Percentiles rank a stretch among this genome's conserved stretches.
Conservation (phyloP, 2,888 invertebrate species). For the Pycnomerus fuliginosus region DNA sequence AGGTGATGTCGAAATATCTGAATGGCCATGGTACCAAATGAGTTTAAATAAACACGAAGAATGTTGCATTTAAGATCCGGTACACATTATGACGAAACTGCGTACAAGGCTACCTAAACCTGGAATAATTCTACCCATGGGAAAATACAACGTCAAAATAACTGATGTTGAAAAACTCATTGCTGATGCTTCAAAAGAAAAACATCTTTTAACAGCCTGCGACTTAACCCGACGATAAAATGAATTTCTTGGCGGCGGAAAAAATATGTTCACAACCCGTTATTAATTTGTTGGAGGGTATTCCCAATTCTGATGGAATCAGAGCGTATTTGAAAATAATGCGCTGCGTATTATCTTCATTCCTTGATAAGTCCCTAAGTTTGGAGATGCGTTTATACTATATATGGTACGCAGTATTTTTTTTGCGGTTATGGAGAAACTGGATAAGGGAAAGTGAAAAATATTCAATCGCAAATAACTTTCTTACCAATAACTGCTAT, state of each 20-base stretch:
- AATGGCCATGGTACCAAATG: constrained; percentile 14
- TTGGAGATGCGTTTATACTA: constrained; percentile 1
- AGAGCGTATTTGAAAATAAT: constrained; percentile 12
- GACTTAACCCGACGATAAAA: constrained; percentile 24
- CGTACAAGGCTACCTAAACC: constrained; percentile 15
- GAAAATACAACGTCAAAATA: constrained; percentile 8
- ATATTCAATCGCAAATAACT: neutral
- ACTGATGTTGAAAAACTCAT: constrained; percentile 9
- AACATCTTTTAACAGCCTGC: constrained; percentile 12
- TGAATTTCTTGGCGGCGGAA: constrained; percentile 22
- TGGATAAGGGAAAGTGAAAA: neutral
- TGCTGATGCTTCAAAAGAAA: constrained; percentile 10
- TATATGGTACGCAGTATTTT: constrained; percentile 10
- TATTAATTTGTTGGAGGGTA: constrained; percentile 7
- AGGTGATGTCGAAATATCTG: neutral
- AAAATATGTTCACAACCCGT: constrained; percentile 22
- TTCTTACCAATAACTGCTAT: neutral
- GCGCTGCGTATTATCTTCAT: constrained; percentile 3
- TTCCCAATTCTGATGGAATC: constrained; percentile 9
- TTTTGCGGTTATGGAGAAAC: neutral
- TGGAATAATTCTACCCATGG: constrained; percentile 10
- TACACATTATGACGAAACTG: constrained; percentile 21
- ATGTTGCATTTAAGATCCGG: constrained; percentile 17
- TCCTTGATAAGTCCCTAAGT: neutral
- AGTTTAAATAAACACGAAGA: constrained; percentile 3